A percentile compares a stretch with the other conserved stretches of the same genome.
These are phyloP conservation scores for Hylaeus volcanicus DNA, from an alignment of 1,140 invertebrate genomes.

Conservation along the genomic window DNA sequence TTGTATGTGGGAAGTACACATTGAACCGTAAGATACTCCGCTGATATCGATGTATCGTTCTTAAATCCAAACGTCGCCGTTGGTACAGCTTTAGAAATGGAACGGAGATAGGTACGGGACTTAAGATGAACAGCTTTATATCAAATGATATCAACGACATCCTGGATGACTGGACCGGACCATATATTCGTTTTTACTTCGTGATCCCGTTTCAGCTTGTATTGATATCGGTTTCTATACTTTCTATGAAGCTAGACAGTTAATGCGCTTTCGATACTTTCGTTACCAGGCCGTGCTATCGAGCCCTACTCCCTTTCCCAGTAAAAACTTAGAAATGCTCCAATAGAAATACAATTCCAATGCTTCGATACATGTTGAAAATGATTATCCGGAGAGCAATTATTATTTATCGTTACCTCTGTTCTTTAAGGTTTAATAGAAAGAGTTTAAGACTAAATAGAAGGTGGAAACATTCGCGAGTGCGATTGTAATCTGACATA, in stretches of 20 bases:
- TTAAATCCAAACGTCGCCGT: conserved; percentile 3
- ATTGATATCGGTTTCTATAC: conserved; percentile 53
- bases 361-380: too few species aligned
- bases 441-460: too few species aligned
- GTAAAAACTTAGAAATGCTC: not conserved
- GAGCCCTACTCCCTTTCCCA: not conserved
- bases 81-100: conserved; percentile 7
- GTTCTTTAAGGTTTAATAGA: too few species aligned
- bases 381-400: too few species aligned
- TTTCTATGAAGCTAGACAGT: conserved; percentile 45
- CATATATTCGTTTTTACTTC: conserved; percentile 62
- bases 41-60: not conserved
- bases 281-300: conserved; percentile 15
- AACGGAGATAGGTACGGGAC: conserved; percentile 17
- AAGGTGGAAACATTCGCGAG: too few species aligned
- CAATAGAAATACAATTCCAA: too few species aligned
- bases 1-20: too few species aligned
- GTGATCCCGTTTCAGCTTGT: conserved; percentile 53
- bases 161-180: conserved; percentile 56
- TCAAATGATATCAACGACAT: conserved; percentile 50
- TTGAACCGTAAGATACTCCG: too few species aligned
- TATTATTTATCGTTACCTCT: too few species aligned
- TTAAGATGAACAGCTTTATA: conserved; percentile 52
- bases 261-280: conserved; percentile 61
- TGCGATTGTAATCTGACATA: too few species aligned